Conservation (phyloP, 1,140 invertebrate genomes). For the Camponotus pennsylvanicus region DNA sequence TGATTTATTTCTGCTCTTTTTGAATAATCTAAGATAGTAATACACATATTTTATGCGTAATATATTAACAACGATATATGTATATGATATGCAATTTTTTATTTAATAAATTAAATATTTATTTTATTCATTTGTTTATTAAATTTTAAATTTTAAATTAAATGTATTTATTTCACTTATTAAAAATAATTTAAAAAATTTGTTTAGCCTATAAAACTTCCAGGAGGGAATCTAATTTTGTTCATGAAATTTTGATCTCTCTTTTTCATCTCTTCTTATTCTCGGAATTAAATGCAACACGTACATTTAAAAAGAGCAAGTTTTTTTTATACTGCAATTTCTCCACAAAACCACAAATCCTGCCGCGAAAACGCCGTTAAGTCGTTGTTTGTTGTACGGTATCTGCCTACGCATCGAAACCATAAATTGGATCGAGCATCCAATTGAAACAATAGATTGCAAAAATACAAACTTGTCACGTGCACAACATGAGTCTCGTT, state of each 20-base stretch:
- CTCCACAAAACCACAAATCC: not conserved
- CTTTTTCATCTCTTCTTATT: not conserved
- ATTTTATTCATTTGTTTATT: no score
- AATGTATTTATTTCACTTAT: no score
- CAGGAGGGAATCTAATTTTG: not conserved
- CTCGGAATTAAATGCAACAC: not conserved
- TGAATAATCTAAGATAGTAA: not conserved
- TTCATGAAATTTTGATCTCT: not conserved
- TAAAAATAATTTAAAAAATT: not conserved
- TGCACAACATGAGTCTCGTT: not conserved
- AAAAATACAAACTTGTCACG: not conserved
- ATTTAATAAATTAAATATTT: no score
- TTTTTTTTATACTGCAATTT: not conserved
- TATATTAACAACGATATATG: no score
- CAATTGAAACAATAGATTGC: conserved; percentile 1
- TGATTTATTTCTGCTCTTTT: not conserved
- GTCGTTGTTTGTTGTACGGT: not conserved
- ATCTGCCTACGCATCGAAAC: not conserved
- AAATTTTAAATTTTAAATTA: no score
- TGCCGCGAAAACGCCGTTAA: not conserved
- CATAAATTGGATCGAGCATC: conserved; percentile 15
- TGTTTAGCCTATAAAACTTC: no score
- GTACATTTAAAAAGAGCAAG: not conserved
- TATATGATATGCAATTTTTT: no score
- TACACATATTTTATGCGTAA: no score